Evolutionary conservation across 2,888 invertebrate species (phyloP).

Genomic region (Chalcosyrphus nemorum): DNA sequence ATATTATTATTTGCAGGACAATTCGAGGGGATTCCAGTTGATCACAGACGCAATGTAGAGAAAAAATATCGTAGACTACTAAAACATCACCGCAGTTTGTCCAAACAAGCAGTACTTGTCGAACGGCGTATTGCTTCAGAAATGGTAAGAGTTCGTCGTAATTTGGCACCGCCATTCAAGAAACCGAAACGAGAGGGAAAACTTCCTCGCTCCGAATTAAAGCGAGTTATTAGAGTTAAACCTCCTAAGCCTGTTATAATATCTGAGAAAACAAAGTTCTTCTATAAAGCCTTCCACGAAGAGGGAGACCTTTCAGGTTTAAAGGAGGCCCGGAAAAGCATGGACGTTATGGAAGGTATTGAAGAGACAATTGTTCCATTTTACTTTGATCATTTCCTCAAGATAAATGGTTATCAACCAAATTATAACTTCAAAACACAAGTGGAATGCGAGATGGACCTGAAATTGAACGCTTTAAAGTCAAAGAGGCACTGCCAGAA

Average conservation of each 20-base stretch:
- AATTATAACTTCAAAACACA: constrained; percentile 81
- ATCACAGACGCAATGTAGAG: constrained; percentile 75
- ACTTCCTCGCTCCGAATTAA: constrained; percentile 76
- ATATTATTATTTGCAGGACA: constrained; percentile 70
- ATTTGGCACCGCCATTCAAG: constrained; percentile 78
- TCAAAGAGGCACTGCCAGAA: constrained; percentile 75
- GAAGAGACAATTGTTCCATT: constrained; percentile 80
- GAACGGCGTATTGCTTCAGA: constrained; percentile 79
- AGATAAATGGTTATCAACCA: constrained; percentile 79
- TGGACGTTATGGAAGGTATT: constrained; percentile 76
- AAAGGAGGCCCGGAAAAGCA: constrained; percentile 75
- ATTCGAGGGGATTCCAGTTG: constrained; percentile 78
- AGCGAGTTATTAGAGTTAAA: constrained; percentile 71
- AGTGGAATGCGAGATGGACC: constrained; percentile 79
- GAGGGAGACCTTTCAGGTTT: constrained; percentile 74
- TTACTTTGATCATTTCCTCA: constrained; percentile 81
- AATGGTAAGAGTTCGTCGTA: constrained; percentile 79
- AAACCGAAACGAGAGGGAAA: constrained; percentile 76
- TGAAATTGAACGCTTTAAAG: constrained; percentile 76
- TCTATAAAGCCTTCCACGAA: constrained; percentile 79
- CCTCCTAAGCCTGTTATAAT: constrained; percentile 47
- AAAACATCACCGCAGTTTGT: constrained; percentile 76
- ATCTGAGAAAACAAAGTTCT: constrained; percentile 78
- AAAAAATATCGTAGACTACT: constrained; percentile 75
- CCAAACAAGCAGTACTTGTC: constrained; percentile 77